Percentiles rank a stretch among this genome's conserved stretches.
phyloP scores from a whole-genome alignment of 2,797 vertebrate species.

The Coregonus sp. region DNA sequence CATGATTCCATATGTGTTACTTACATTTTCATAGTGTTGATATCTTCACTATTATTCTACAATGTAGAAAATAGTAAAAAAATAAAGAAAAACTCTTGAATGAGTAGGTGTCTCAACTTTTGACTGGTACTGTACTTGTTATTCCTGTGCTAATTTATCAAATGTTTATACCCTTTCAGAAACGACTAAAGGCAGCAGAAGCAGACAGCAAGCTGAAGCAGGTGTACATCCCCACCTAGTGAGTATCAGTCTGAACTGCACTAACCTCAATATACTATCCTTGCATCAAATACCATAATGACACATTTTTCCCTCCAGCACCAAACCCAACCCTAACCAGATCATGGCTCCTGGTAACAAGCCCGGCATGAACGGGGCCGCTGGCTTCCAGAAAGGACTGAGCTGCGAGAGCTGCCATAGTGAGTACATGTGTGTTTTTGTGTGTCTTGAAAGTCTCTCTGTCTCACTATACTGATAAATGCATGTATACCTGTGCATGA shows the following conservation, averaged over 20 bases:
- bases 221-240: constrained; percentile 88
- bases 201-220: constrained; percentile 86
- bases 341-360: constrained; percentile 91
- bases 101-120: too few relatives aligned
- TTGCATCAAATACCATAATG: too few relatives aligned
- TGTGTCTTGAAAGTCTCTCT: neutral
- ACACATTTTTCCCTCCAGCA: constrained; percentile 66
- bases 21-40: too few relatives aligned
- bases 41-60: too few relatives aligned
- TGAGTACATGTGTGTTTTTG: constrained; percentile 68
- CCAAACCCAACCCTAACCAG: constrained; percentile 96
- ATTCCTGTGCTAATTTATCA: neutral
- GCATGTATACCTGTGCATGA: neutral
- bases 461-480: neutral
- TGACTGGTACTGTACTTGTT: neutral
- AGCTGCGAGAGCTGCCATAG: constrained; percentile 95
- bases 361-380: constrained; percentile 90
- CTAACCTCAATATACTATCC: too few relatives aligned
- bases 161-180: constrained; percentile 45
- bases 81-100: too few relatives aligned
- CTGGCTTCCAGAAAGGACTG: constrained; percentile 90
- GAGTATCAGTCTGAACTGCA: constrained; percentile 55
- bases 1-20: too few relatives aligned
- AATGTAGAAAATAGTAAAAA: too few relatives aligned
- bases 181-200: constrained; percentile 84